phyloP scores from a whole-genome alignment of 1,140 invertebrate genomes.

The Lamellibrachia luymesi region DNA sequence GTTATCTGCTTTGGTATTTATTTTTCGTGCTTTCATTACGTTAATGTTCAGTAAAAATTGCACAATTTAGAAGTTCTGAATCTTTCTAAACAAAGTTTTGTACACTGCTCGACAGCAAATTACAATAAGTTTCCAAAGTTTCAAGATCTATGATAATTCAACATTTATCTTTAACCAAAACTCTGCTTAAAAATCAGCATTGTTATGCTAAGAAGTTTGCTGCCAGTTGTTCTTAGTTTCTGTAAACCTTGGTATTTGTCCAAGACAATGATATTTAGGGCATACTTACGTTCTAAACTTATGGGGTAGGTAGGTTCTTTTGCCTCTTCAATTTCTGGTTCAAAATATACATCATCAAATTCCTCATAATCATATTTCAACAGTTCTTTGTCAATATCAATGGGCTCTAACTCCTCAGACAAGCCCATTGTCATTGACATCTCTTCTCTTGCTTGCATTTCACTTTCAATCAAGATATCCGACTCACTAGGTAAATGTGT shows the following conservation, averaged over 20 bases:
- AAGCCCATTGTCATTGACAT: not conserved
- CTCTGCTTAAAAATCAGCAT: no score
- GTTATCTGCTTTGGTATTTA: no score
- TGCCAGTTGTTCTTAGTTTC: not conserved
- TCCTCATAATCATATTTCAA: conserved; percentile 28
- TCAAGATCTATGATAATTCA: not conserved
- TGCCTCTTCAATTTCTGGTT: conserved; percentile 15
- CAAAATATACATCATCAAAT: conserved; percentile 27
- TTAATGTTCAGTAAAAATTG: no score
- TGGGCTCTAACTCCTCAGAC: not conserved
- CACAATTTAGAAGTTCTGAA: no score
- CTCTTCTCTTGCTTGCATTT: not conserved
- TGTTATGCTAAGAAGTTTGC: no score
- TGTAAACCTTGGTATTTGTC: not conserved
- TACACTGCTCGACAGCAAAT: no score
- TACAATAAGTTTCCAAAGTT: no score
- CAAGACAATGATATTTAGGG: not conserved
- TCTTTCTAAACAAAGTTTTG: no score
- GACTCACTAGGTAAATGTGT: not conserved
- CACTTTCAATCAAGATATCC: not conserved
- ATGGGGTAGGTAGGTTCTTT: conserved; percentile 13
- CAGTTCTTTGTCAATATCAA: conserved; percentile 29
- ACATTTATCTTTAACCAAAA: no score
- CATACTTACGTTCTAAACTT: conserved; percentile 14
- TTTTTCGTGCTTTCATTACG: no score